These are phyloP conservation scores for Peromyscus californicus DNA, from an alignment of 2,113 vertebrate genomes.

Conservation along the genomic window DNA sequence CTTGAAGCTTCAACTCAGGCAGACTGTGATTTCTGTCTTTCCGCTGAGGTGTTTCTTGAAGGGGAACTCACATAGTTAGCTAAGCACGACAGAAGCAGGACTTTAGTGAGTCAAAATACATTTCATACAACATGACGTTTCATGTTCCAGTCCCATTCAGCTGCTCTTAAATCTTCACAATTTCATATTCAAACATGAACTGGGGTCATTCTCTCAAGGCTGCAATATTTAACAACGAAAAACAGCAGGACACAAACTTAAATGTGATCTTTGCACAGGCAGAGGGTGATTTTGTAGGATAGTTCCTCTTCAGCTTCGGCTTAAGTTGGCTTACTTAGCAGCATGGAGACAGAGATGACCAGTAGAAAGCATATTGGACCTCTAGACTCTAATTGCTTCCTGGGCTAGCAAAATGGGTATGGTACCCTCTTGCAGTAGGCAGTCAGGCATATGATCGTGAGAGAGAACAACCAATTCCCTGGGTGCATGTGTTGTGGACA, in stretches of 20 bases:
- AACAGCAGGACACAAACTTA: background rate
- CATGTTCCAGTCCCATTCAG: background rate
- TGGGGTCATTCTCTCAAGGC: background rate
- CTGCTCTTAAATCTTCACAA: background rate
- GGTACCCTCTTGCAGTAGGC: background rate
- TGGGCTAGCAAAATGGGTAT: background rate
- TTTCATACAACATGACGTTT: background rate
- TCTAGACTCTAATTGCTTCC: background rate
- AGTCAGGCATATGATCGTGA: background rate
- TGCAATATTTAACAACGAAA: conserved; percentile 6
- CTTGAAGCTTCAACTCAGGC: background rate
- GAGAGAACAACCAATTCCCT: background rate
- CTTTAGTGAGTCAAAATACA: background rate
- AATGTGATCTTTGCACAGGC: conserved; percentile 2
- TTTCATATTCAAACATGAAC: background rate
- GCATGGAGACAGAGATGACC: background rate
- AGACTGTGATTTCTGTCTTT: background rate
- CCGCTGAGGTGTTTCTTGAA: background rate
- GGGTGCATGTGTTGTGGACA: background rate
- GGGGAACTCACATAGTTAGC: background rate
- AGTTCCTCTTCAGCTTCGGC: background rate
- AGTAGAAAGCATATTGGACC: background rate
- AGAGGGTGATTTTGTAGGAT: background rate
- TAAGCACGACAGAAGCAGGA: background rate
- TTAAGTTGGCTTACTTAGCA: background rate